Conservation (phyloP, 2,113 vertebrate species). For the Centropristis striata region DNA sequence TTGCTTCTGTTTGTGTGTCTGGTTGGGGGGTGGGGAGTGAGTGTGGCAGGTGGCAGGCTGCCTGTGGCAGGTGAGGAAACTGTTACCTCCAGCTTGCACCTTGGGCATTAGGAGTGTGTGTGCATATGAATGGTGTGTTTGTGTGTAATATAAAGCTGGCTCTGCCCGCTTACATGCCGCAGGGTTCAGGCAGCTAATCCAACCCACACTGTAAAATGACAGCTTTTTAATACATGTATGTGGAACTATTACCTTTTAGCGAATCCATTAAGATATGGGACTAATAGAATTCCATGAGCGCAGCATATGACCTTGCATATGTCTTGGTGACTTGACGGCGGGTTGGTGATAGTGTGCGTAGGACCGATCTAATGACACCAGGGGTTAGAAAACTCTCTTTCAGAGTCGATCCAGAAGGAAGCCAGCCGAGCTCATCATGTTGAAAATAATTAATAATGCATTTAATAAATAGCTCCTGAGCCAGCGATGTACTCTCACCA, state of each 20-base stretch:
- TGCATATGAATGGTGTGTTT: conserved; percentile 15
- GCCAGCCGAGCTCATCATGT: conserved; percentile 82
- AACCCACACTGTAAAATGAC: conserved; percentile 10
- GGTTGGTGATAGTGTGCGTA: conserved; percentile 41
- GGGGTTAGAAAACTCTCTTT: conserved; percentile 70
- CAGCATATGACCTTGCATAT: conserved; percentile 46
- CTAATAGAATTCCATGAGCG: conserved; percentile 23
- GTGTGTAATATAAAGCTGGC: conserved; percentile 5
- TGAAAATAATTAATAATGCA: conserved; percentile 88
- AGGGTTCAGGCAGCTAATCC: conserved; percentile 12
- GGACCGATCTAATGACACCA: conserved; percentile 63
- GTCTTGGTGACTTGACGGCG: conserved; percentile 44
- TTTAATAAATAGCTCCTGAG: conserved; percentile 89
- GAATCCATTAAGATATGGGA: conserved; percentile 36
- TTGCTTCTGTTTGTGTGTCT: conserved; percentile 40
- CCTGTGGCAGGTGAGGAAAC: conserved; percentile 68
- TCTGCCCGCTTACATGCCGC: conserved; percentile 13
- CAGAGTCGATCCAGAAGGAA: conserved; percentile 78
- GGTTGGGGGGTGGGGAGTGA: conserved; percentile 9
- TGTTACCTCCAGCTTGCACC: conserved; percentile 65
- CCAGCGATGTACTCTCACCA: conserved; percentile 83
- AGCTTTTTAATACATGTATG: conserved; percentile 25
- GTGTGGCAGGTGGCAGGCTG: conserved; percentile 54
- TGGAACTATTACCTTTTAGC: conserved; percentile 20
- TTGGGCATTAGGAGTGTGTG: conserved; percentile 20